Evolutionary conservation across 2,888 invertebrate genomes (phyloP), one percentile per base, ranked within the genome.

Genomic region (Parascotia fuliginaria): DNA sequence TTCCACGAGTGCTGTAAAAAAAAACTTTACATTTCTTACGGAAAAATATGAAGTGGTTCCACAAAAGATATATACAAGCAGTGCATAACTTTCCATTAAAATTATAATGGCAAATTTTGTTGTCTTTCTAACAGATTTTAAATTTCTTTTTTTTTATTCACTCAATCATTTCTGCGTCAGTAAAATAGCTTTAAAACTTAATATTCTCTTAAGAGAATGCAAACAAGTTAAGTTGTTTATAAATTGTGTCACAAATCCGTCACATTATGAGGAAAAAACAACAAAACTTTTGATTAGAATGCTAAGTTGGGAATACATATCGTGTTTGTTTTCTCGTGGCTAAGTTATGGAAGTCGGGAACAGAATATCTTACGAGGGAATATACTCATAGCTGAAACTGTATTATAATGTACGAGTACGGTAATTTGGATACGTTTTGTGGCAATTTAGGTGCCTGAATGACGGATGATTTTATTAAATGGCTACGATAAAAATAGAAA

Each of bases 251-350:
- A n/a, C 9, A 6, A 36, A 42, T 44, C 32, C 32, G 22, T 40
- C 47, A 24, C 7, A 39, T 9, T 24, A 42, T 9, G 29, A 37
- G 51, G 42, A 45, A 56, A 47, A 56, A 56, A 44, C 42, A 48
- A 3, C 24, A 13, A 6, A 48, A 37, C 24, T 53, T 41, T 28
- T 27, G 15, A 42, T 50, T 29, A 39, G 16, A 19, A 39, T 31
- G 36, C 9, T 13, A 47, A 33, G 32, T 5, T 31, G 39, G 34
- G 11, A 3, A 40, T 43, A 37, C 15, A 55, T 36, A 33, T 22
- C 9, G 11, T 5, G 29, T 13, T 49, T 46, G 48, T 57, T 48
- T 53, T 41, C 27, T 15, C 14, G 14, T 12, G 14, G 1, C 9
- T 5, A 33, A 33, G 33, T 33, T 33, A 33, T 33, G 33, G 16